Percentiles rank a stretch among this genome's conserved stretches.
Conservation (phyloP, 2,888 invertebrate species). For the Crossocerus cetratus region DNA sequence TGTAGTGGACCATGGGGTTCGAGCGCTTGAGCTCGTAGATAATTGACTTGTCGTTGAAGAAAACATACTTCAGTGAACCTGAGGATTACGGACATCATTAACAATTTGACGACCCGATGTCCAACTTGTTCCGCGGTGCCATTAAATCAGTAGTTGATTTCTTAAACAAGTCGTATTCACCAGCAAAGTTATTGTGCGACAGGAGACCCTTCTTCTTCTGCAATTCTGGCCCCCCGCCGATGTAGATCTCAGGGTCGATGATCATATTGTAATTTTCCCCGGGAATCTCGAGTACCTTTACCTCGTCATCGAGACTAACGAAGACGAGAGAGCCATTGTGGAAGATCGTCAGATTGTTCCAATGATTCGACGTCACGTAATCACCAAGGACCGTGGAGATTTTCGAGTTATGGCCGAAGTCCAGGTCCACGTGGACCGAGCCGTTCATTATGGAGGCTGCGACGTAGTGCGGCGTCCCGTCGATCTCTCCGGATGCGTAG, state of each 20-base stretch:
- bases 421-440: slow-evolving; percentile 90
- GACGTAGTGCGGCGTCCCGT: slow-evolving; percentile 92
- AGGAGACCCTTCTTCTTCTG: slow-evolving; percentile 89
- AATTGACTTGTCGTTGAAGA: slow-evolving; percentile 94
- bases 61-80: slow-evolving; percentile 93
- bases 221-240: slow-evolving; percentile 92
- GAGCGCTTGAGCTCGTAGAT: slow-evolving; percentile 91
- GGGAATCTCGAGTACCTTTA: slow-evolving; percentile 84
- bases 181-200: slow-evolving; percentile 90
- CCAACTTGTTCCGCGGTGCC: too few relatives aligned
- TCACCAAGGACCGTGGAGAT: slow-evolving; percentile 84
- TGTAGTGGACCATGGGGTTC: slow-evolving; percentile 91
- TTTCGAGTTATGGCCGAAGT: slow-evolving; percentile 89
- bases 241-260: slow-evolving; percentile 96
- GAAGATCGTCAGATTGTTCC: slow-evolving; percentile 94
- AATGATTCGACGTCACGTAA: slow-evolving; percentile 85
- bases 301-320: slow-evolving; percentile 87
- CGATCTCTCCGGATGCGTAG: slow-evolving; percentile 94
- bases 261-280: slow-evolving; percentile 86
- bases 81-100: slow-evolving; percentile 70
- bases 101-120: too few relatives aligned
- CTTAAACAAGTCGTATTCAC: slow-evolving; percentile 40
- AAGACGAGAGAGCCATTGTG: slow-evolving; percentile 86
- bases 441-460: slow-evolving; percentile 91
- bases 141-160: not conserved